Conservation (phyloP, 2,888 invertebrate genomes). For the Eurytoma californica region DNA sequence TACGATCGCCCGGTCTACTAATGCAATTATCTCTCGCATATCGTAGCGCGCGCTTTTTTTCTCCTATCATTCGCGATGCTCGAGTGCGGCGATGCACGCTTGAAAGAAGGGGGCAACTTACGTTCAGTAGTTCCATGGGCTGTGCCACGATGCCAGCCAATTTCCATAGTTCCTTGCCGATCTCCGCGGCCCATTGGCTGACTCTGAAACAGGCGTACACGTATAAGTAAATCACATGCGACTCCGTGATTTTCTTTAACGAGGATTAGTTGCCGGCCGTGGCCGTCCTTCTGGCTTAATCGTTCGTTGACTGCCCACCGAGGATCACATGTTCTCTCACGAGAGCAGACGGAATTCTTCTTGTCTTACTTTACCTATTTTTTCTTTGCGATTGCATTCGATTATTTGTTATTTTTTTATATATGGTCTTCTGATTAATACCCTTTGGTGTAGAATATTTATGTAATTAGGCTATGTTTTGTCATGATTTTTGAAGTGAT, state of each 20-base stretch:
- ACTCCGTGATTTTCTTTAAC: slow-evolving; percentile 29
- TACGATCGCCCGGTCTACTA: not conserved
- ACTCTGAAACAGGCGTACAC: slow-evolving; percentile 77
- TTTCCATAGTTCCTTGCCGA: slow-evolving; percentile 88
- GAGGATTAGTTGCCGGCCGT: slow-evolving; percentile 13
- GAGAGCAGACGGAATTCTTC: not conserved
- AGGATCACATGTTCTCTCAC: not conserved
- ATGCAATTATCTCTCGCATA: no score
- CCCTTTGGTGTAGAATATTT: no score
- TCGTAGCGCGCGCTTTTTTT: not conserved
- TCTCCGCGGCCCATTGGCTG: slow-evolving; percentile 85
- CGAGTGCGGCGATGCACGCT: no score
- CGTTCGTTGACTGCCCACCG: slow-evolving; percentile 27
- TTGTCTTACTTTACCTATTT: no score
- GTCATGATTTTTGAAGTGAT: no score
- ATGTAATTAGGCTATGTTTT: no score
- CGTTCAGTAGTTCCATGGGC: slow-evolving; percentile 85
- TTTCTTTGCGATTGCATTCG: no score
- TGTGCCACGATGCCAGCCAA: slow-evolving; percentile 87
- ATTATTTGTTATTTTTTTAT: no score
- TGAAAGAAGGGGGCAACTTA: slow-evolving; percentile 75
- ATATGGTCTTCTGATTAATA: no score
- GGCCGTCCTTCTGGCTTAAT: slow-evolving; percentile 33
- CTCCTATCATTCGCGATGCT: not conserved
- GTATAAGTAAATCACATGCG: not conserved